phyloP scores from a whole-genome alignment of 30 jellyfish, hydroid and myxozoan genomes.

The Turritopsis rubra region DNA sequence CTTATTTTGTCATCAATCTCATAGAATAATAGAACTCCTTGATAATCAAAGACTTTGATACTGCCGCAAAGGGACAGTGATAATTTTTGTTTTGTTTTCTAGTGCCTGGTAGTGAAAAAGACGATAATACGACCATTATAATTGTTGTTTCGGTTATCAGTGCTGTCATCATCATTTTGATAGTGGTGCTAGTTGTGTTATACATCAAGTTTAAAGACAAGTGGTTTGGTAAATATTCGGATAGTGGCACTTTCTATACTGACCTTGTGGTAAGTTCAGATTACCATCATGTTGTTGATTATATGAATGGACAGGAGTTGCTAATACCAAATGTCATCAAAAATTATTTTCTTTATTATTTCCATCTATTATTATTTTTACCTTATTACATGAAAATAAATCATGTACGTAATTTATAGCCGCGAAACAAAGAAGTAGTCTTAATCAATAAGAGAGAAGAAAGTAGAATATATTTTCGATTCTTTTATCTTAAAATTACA shows the following conservation, averaged over 20 bases:
- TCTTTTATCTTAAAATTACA: too few species aligned
- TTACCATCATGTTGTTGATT: neutral
- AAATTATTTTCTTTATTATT: too few species aligned
- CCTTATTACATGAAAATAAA: too few species aligned
- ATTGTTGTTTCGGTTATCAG: slow-evolving; percentile 30
- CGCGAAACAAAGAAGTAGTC: too few species aligned
- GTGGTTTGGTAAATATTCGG: neutral
- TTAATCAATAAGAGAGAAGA: too few species aligned
- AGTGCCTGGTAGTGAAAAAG: neutral
- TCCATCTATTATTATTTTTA: too few species aligned
- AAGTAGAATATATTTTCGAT: too few species aligned
- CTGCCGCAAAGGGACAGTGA: neutral
- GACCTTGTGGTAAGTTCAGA: slow-evolving; percentile 29
- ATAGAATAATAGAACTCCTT: neutral
- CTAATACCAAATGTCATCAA: too few species aligned
- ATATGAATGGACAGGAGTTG: too few species aligned
- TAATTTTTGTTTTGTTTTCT: neutral
- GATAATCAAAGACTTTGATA: neutral
- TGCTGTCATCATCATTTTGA: slow-evolving; percentile 9
- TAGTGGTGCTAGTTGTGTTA: slow-evolving; percentile 16
- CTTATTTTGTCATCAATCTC: neutral
- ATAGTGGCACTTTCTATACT: slow-evolving; percentile 30
- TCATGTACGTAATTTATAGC: too few species aligned
- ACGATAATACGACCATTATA: neutral
- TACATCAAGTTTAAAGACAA: slow-evolving; percentile 18